Percentiles rank a stretch among this genome's conserved stretches.
Evolutionary conservation across 2,888 invertebrate genomes (phyloP).

Genomic region (Hesperia comma): DNA sequence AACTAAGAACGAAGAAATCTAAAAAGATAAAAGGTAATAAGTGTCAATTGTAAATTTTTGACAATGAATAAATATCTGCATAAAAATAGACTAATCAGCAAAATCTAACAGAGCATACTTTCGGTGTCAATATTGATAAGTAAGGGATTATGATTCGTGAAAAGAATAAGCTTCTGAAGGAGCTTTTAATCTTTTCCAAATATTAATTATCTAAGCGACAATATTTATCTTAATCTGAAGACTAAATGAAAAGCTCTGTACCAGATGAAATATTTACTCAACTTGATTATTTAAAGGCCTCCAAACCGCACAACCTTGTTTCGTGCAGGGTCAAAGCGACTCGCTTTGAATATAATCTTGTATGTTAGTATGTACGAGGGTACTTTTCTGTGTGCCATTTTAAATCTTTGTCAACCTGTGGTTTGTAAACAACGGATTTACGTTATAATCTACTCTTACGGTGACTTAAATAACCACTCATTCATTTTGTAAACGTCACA

Average conservation of each 20-base stretch:
- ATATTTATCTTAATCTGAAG: not conserved
- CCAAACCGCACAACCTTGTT: constrained; percentile 19
- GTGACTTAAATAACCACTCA: too few relatives aligned
- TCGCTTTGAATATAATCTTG: constrained; percentile 4
- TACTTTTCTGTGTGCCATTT: not conserved
- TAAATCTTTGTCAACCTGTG: constrained; percentile 1
- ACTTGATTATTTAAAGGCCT: constrained; percentile 15
- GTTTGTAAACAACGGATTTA: not conserved
- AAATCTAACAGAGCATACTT: too few relatives aligned
- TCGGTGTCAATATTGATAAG: too few relatives aligned
- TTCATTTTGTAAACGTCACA: too few relatives aligned
- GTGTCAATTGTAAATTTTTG: too few relatives aligned
- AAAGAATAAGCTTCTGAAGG: not conserved
- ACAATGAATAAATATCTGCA: too few relatives aligned
- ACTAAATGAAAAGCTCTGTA: not conserved
- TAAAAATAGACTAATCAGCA: too few relatives aligned
- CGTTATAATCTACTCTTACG: too few relatives aligned
- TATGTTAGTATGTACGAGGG: not conserved
- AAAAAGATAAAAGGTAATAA: too few relatives aligned
- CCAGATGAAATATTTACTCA: constrained; percentile 3
- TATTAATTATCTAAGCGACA: not conserved
- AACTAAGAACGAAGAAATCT: too few relatives aligned
- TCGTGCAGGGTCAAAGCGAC: constrained; percentile 12
- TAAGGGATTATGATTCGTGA: too few relatives aligned
- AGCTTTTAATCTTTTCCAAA: not conserved